Percentiles rank a stretch among this genome's conserved stretches.
phyloP scores from a whole-genome alignment of 2,888 invertebrate genomes.

The Cheilosia vulpina region DNA sequence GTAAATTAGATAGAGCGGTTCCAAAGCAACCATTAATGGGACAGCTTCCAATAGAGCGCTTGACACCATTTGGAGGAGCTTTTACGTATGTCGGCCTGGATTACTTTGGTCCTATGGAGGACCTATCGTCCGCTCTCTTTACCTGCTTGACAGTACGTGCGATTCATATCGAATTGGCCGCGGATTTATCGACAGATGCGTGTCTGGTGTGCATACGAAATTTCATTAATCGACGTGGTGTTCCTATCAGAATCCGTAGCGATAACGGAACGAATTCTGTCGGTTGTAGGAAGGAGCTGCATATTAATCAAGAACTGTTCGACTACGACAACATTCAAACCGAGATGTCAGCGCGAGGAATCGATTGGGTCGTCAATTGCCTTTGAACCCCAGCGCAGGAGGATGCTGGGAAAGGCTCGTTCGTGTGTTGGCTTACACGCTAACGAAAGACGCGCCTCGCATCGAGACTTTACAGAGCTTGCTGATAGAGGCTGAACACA shows the following conservation, averaged over 20 bases:
- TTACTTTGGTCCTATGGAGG: background rate
- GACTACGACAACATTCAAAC: background rate
- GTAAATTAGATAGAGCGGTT: too few species aligned
- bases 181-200: background rate
- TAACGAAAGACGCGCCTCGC: too few species aligned
- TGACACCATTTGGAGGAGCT: background rate
- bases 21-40: conserved; percentile 3
- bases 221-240: conserved; percentile 1
- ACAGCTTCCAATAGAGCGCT: background rate
- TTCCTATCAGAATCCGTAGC: background rate
- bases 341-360: background rate
- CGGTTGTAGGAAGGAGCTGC: background rate
- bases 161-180: background rate
- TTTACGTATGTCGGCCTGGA: conserved; percentile 1
- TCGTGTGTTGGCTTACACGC: background rate
- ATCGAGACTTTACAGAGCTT: too few species aligned
- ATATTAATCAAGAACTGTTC: background rate
- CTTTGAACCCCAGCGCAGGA: conserved; percentile 66
- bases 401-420: conserved; percentile 76
- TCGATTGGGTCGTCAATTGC: conserved; percentile 55
- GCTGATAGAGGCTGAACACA: too few species aligned
- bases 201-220: background rate
- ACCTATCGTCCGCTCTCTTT: background rate
- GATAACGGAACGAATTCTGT: conserved; percentile 1
- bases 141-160: background rate